phyloP scores from a whole-genome alignment of 2,888 invertebrate genomes.

The Antheraea assamensis region DNA sequence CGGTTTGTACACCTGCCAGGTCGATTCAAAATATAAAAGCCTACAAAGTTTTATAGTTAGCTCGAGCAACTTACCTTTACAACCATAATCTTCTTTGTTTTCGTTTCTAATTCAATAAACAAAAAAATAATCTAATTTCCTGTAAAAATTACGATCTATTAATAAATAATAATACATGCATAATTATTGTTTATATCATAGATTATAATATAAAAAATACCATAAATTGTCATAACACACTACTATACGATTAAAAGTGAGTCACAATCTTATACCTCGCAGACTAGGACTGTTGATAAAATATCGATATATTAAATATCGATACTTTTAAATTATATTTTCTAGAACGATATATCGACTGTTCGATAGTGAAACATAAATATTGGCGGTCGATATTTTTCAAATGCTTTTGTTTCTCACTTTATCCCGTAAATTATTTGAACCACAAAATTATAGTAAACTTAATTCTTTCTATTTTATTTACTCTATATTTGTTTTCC shows the following conservation, averaged over 20 bases:
- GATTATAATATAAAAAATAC: background rate
- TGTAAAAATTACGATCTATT: background rate
- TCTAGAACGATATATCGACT: too few species aligned
- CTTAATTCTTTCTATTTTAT: too few species aligned
- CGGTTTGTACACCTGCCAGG: conserved; percentile 29
- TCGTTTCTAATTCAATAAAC: conserved; percentile 17
- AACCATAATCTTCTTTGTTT: conserved; percentile 46
- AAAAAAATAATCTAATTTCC: conserved; percentile 25
- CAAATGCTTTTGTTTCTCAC: too few species aligned
- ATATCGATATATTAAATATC: too few species aligned
- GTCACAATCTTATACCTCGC: too few species aligned
- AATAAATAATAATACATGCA: background rate
- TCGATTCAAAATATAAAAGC: conserved; percentile 19
- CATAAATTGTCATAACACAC: background rate
- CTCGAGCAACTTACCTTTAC: conserved; percentile 53
- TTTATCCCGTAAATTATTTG: too few species aligned
- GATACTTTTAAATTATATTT: too few species aligned
- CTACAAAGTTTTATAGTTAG: background rate
- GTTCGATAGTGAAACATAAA: too few species aligned
- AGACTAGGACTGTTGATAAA: too few species aligned
- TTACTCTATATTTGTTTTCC: too few species aligned
- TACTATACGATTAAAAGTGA: background rate
- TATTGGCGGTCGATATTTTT: too few species aligned
- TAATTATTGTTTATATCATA: background rate
- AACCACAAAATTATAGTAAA: too few species aligned